Conservation (phyloP, 2,113 vertebrate genomes). For the Rhynchopsitta pachyrhyncha region DNA sequence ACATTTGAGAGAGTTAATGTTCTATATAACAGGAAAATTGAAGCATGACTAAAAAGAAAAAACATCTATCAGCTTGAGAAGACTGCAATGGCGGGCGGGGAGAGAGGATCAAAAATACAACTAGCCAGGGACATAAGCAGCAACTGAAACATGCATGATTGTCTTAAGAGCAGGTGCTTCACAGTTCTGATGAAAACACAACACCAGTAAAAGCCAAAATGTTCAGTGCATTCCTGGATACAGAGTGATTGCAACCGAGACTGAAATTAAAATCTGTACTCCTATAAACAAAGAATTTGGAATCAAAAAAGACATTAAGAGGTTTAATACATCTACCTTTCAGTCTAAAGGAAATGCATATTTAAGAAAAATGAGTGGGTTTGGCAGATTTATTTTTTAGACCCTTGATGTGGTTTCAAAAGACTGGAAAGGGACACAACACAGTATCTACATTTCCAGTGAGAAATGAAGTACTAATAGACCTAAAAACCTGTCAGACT, state of each 20-base stretch:
- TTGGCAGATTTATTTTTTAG: background rate
- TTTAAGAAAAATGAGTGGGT: background rate
- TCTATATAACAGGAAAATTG: background rate
- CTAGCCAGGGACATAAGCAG: background rate
- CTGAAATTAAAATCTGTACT: background rate
- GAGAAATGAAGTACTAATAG: background rate
- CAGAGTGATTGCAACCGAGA: background rate
- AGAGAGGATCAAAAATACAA: background rate
- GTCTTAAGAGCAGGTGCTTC: background rate
- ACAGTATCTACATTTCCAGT: background rate
- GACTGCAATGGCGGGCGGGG: fast-evolving
- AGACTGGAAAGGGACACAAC: background rate
- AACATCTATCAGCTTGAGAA: background rate
- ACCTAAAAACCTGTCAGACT: background rate
- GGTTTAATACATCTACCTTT: background rate
- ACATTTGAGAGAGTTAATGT: background rate
- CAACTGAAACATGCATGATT: background rate
- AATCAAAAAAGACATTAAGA: background rate
- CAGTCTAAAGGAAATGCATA: background rate
- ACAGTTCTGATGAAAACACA: background rate
- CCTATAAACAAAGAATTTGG: background rate
- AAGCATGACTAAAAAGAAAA: background rate
- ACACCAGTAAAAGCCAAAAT: background rate
- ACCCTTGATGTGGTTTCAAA: background rate
- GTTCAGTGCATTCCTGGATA: background rate